Evolutionary conservation across 2,888 invertebrate genomes (phyloP), one percentile per base, ranked within the genome.

Genomic region (Drosophila heteroneura): DNA sequence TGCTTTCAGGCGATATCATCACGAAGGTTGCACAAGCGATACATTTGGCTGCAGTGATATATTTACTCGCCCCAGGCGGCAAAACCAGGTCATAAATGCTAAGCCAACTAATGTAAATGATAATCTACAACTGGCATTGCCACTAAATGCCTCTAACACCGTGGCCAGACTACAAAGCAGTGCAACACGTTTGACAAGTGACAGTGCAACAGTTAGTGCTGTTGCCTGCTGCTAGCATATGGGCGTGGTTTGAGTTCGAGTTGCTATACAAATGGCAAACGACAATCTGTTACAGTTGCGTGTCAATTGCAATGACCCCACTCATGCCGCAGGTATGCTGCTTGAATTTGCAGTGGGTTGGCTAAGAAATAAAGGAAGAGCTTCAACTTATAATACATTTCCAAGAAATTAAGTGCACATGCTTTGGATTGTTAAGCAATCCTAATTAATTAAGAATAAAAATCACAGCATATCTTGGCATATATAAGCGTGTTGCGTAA

Each of bases 171-270:
- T 60, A 80, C 82, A 87, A 83, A 87, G 82, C 79, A 67, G 22
- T 70, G 62, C 74, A 74, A 75, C 77, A 80, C 51, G 69, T 75
- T 85, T 83, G 86, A 80, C 86, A 88, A 72, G 57, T 85, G 89
- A 85, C 81, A 85, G 70, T 62, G 62, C 49, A 59, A 37, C 58
- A 59, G 65, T 44, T 52, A 19, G 39, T 61, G 49, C 32, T 35
- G n/a, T 33, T 5, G n/a, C 26, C 28, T 19, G 14, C 51, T 22
- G 28, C 7, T 19, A 3, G 14, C 47, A 30, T 10, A n/a, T 54
- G 35, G 54, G 54, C 44, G 32, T 22, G 26, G 32, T 41, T 41
- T 7, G 12, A 4, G 28, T 16, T 1, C 22, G 26, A 47, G 12
- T 5, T 37, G 5, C 35, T 16, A 35, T 16, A n/a, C 35, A 32